Base-by-base conservation (phyloP, 2,797 vertebrate species). In the Danionella dracula region DNA sequence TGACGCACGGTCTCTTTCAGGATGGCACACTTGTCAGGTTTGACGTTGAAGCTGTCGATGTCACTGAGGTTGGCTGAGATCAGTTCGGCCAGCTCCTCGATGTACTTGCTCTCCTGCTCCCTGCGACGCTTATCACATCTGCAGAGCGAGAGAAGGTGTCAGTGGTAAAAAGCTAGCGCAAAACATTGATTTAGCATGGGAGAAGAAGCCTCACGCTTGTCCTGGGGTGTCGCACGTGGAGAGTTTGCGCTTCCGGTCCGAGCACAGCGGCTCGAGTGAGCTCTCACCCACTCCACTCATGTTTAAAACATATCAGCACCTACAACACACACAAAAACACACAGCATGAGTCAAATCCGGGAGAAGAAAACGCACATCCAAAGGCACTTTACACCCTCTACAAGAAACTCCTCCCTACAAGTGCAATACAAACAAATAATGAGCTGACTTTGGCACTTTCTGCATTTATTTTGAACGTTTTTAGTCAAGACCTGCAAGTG, bases 11-110 rank as follows among this genome's bases (percentile, higher is more conserved):
- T 99, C 90, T 99, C 97, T 86, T 98, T 98, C 83, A 99, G 90
- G 83, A 99, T 98, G 76, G 94, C 96, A 82, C 97, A 99, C 90
- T 99, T 99, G 86, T 99, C 97, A 46, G 97, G 97, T 81, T 99
- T 99, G 79, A 99, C 97, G 79, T 99, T 99, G 89, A 99, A 99
- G 85, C 91, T 96, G 88, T 98, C 96, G 49, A 99, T 99, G 87
- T 97, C 95, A 49, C 96, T 93, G 76, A 99, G 91, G 87, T 99
- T 99, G 76, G 97, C 97, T 35, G 96, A 99, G 86, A 99, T 99
- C 81, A 99, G 91, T 77, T 99, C 97, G 44, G 97, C 97, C 82
- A 99, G 79, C 76, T 99, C 97, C 85, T 99, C 96, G 55, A 99
- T 95, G 73, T 99, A 99, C 84, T 97, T 99, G 84, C 92, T 97